These are phyloP conservation scores for Apeira syringaria DNA, from an alignment of 2,888 invertebrate species.

Conservation along the genomic window DNA sequence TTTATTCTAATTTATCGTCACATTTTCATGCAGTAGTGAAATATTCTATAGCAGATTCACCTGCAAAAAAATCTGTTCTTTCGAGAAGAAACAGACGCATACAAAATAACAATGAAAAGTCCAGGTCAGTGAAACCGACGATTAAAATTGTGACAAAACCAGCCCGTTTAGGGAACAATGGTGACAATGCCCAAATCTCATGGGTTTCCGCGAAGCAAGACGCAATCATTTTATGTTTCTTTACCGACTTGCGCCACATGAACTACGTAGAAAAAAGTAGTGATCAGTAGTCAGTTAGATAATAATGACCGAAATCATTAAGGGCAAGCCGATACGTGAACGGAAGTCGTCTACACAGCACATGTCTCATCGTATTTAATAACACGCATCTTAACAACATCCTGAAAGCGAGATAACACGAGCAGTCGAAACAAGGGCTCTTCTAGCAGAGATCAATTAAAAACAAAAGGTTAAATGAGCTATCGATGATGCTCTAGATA, in stretches of 20 bases:
- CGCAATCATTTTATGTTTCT: conserved; percentile 37
- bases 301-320: conserved; percentile 31
- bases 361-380: conserved; percentile 21
- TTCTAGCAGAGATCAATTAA: conserved; percentile 46
- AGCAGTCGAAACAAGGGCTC: conserved; percentile 42
- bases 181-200: conserved; percentile 49
- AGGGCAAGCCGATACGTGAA: conserved; percentile 19
- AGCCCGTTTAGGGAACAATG: conserved; percentile 40
- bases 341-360: conserved; percentile 24
- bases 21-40: too few species aligned
- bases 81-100: too few species aligned
- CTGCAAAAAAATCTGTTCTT: too few species aligned
- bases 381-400: conserved; percentile 35
- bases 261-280: neutral
- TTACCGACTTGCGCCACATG: conserved; percentile 29
- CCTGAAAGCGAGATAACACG: conserved; percentile 28
- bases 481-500: conserved; percentile 42
- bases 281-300: conserved; percentile 13
- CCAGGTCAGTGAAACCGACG: conserved; percentile 28
- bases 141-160: conserved; percentile 38
- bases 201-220: conserved; percentile 40
- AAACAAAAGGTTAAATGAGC: conserved; percentile 49
- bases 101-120: conserved; percentile 23
- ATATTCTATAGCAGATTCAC: too few species aligned
- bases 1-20: too few species aligned